phyloP scores from a whole-genome alignment of 2,113 vertebrate species.

The Erpornis zantholeuca region DNA sequence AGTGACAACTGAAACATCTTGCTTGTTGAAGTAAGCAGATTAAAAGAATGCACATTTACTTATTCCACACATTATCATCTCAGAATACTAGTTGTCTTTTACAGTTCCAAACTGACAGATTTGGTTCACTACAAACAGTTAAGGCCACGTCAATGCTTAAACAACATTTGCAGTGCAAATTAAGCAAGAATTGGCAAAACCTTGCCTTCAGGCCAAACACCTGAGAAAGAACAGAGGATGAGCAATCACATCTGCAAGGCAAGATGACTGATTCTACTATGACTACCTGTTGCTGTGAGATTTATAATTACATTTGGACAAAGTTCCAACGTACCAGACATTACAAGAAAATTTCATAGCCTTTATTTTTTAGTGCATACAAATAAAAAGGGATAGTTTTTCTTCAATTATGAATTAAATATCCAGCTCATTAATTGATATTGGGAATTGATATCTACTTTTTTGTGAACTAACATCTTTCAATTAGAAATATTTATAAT shows the following conservation, averaged over 20 bases:
- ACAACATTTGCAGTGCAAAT: background rate
- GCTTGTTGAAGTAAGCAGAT: background rate
- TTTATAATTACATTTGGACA: background rate
- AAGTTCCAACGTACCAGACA: background rate
- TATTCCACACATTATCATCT: background rate
- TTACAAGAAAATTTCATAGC: background rate
- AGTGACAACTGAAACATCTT: background rate
- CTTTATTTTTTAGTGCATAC: background rate
- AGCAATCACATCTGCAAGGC: background rate
- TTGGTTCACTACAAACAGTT: background rate
- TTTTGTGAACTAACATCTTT: background rate
- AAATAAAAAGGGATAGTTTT: background rate
- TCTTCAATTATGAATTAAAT: background rate
- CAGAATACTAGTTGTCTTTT: background rate
- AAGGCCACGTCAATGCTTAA: background rate
- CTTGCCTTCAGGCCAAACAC: slow-evolving; percentile 14
- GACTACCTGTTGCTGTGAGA: background rate
- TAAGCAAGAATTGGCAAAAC: background rate
- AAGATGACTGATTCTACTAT: background rate
- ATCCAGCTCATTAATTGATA: background rate
- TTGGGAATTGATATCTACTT: background rate
- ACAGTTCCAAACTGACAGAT: background rate
- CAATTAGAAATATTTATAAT: background rate
- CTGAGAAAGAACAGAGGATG: background rate
- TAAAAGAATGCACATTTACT: background rate